phyloP scores from a whole-genome alignment of 30 jellyfish, hydroid and myxozoan genomes.

The Morbakka virulenta region DNA sequence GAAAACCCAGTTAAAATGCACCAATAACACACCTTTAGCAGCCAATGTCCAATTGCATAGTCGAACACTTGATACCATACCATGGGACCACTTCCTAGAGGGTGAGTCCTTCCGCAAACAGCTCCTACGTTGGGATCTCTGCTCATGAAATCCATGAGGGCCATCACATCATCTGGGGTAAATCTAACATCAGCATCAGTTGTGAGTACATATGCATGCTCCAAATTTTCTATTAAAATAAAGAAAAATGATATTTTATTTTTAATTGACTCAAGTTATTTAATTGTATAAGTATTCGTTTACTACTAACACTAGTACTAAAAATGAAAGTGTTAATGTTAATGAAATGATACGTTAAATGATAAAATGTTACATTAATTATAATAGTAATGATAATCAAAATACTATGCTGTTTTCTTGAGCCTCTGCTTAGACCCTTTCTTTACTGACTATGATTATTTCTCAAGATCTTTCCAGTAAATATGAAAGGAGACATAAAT shows the following conservation, averaged over 20 bases:
- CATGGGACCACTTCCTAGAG: constrained; percentile 91
- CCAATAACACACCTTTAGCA: too few relatives aligned
- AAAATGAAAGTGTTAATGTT: too few relatives aligned
- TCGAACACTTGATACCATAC: constrained; percentile 93
- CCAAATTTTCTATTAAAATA: constrained; percentile 44
- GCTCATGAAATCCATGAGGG: constrained; percentile 88
- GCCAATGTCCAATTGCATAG: constrained; percentile 97
- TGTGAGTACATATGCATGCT: constrained; percentile 83
- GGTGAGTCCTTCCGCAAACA: constrained; percentile 94
- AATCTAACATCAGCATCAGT: constrained; percentile 84
- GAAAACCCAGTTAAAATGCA: too few relatives aligned
- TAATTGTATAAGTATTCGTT: background rate
- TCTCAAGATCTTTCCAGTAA: too few relatives aligned
- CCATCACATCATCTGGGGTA: constrained; percentile 70
- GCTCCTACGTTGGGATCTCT: constrained; percentile 96
- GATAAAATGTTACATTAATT: too few relatives aligned
- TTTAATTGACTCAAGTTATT: background rate
- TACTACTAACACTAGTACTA: background rate
- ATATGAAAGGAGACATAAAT: too few relatives aligned
- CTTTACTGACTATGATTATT: too few relatives aligned
- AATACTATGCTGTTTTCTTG: too few relatives aligned
- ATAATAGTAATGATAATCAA: too few relatives aligned
- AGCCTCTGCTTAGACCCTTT: too few relatives aligned
- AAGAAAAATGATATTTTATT: background rate
- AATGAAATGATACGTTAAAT: too few relatives aligned